Conservation (phyloP, 2,888 invertebrate genomes). For the Axea sp. region DNA sequence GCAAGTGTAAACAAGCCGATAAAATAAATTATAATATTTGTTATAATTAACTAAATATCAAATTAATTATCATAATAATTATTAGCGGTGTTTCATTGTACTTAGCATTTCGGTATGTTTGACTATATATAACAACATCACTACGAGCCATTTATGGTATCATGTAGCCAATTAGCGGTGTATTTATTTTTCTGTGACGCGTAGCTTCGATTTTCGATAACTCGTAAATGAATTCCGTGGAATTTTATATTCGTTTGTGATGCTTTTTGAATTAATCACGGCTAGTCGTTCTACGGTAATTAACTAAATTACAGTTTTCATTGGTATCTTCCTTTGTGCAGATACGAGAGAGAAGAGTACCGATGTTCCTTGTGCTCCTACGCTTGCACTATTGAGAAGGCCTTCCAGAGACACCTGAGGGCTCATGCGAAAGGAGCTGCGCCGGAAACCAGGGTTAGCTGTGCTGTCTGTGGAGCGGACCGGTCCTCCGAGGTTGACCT, state of each 20-base stretch:
- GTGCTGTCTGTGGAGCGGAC: conserved; percentile 82
- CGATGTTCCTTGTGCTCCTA: conserved; percentile 81
- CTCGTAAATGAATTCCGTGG: conserved; percentile 1
- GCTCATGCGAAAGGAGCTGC: conserved; percentile 79
- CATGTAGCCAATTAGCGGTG: conserved; percentile 15
- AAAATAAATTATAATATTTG: too few relatives aligned
- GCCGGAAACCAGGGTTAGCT: conserved; percentile 79
- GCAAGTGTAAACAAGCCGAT: too few relatives aligned
- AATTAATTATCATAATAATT: conserved; percentile 18
- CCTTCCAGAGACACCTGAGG: conserved; percentile 80
- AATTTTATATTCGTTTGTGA: neutral
- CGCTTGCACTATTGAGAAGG: conserved; percentile 82
- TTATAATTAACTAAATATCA: neutral
- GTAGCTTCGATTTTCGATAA: conserved; percentile 25
- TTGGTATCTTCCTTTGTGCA: conserved; percentile 60
- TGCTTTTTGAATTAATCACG: conserved; percentile 6
- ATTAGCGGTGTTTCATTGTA: conserved; percentile 6
- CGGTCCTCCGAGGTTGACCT: conserved; percentile 80
- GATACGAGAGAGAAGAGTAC: conserved; percentile 82
- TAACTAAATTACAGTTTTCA: conserved; percentile 17
- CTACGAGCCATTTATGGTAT: conserved; percentile 15
- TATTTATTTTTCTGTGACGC: conserved; percentile 20
- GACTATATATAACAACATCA: conserved; percentile 18
- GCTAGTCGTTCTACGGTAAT: neutral
- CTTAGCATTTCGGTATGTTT: conserved; percentile 3